phyloP scores from a whole-genome alignment of 1,140 invertebrate species.

The Aphelenchoides besseyi region DNA sequence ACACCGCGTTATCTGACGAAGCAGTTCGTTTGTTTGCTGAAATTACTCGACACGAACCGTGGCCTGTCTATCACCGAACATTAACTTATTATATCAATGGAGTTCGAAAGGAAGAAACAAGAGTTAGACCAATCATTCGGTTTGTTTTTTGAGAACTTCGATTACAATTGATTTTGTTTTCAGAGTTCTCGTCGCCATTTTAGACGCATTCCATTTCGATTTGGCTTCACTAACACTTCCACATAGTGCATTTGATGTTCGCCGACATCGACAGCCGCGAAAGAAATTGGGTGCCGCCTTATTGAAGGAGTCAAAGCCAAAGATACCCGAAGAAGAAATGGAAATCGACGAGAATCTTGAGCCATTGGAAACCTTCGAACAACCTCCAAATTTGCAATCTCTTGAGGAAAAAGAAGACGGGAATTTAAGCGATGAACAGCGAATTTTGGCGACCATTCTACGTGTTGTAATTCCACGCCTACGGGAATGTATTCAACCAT shows the following conservation, averaged over 20 bases:
- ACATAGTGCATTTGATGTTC: neutral
- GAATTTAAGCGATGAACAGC: slow-evolving; percentile 17
- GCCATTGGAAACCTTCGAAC: slow-evolving; percentile 17
- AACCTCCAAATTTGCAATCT: slow-evolving; percentile 20
- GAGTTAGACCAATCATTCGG: slow-evolving; percentile 68
- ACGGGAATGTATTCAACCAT: slow-evolving; percentile 46
- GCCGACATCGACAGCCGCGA: neutral
- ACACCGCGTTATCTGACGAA: slow-evolving; percentile 78
- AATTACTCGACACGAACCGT: slow-evolving; percentile 38
- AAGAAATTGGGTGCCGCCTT: slow-evolving; percentile 13
- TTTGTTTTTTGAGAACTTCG: neutral
- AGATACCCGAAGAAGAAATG: slow-evolving; percentile 52
- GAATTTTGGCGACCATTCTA: slow-evolving; percentile 35
- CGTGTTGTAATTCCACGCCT: slow-evolving; percentile 47
- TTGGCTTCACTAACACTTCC: slow-evolving; percentile 63
- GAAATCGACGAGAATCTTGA: slow-evolving; percentile 1
- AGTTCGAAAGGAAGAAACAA: slow-evolving; percentile 72
- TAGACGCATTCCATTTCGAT: slow-evolving; percentile 90
- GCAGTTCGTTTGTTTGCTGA: slow-evolving; percentile 65
- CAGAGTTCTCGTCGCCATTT: slow-evolving; percentile 75
- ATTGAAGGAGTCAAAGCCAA: slow-evolving; percentile 63
- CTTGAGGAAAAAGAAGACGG: slow-evolving; percentile 26
- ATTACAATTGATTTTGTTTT: slow-evolving; percentile 43
- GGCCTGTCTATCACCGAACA: slow-evolving; percentile 58
- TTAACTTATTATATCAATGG: slow-evolving; percentile 63